These are phyloP conservation scores for Auanema freiburgensis DNA, from an alignment of 2,888 invertebrate genomes.

Conservation along the genomic window DNA sequence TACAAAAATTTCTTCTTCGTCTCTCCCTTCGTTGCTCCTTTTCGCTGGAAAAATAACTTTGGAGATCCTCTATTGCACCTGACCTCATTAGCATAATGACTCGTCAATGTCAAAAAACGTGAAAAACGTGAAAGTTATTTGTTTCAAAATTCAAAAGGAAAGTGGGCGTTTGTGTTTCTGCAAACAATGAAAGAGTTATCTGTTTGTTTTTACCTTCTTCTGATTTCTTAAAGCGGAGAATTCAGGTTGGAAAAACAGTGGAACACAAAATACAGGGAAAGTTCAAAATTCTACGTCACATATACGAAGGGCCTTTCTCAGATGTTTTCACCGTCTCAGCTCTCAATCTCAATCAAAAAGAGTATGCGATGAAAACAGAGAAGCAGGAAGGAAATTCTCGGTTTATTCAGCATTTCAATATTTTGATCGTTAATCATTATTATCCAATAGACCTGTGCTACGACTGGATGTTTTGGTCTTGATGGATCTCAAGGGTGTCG, in stretches of 20 bases:
- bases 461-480: constrained; percentile 54
- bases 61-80: no score
- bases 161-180: no score
- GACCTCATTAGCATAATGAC: no score
- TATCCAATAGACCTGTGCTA: constrained; percentile 40
- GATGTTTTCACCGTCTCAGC: constrained; percentile 51
- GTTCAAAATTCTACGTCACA: constrained; percentile 37
- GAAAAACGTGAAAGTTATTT: no score
- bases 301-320: constrained; percentile 53
- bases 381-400: constrained; percentile 39
- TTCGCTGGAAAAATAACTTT: no score
- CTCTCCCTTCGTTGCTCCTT: no score
- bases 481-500: constrained; percentile 32
- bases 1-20: no score
- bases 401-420: constrained; percentile 14
- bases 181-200: no score
- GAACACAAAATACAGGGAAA: constrained; percentile 9
- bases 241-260: constrained; percentile 14
- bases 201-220: no score
- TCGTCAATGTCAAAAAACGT: no score
- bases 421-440: neutral
- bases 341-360: constrained; percentile 22
- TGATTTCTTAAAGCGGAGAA: no score
- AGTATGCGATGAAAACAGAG: constrained; percentile 57
- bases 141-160: no score